Conservation (phyloP, 1,140 invertebrate genomes). For the Tetragnatha versicolor region DNA sequence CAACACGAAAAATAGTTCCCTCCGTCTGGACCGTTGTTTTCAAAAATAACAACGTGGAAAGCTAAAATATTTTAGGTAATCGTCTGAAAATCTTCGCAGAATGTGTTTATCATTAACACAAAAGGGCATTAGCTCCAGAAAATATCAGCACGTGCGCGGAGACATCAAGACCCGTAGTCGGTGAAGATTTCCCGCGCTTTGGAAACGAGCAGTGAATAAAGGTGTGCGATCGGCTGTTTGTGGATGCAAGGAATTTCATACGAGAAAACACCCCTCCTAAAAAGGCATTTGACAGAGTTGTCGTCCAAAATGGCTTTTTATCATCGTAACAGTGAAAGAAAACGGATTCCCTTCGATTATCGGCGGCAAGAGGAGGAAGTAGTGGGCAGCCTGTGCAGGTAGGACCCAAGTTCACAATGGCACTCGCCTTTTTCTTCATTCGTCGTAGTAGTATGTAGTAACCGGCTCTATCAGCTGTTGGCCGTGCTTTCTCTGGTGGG, state of each 20-base stretch:
- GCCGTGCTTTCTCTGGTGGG: constrained; percentile 6
- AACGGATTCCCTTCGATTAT: constrained; percentile 61
- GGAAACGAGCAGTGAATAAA: constrained; percentile 49
- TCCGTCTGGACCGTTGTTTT: not conserved
- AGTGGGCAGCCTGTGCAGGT: constrained; percentile 64
- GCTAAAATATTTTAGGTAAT: not conserved
- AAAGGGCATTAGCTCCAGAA: not conserved
- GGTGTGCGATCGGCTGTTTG: constrained; percentile 27
- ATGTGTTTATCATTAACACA: constrained; percentile 5
- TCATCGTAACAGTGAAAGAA: constrained; percentile 61
- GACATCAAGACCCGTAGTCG: not conserved
- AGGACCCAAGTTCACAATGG: constrained; percentile 45
- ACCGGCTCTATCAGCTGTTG: constrained; percentile 43
- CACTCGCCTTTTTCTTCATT: constrained; percentile 40
- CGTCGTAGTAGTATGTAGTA: constrained; percentile 37
- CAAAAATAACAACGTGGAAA: too few species aligned
- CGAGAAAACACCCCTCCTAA: not conserved
- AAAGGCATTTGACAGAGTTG: not conserved
- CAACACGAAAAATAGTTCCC: constrained; percentile 21
- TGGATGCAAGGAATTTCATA: not conserved
- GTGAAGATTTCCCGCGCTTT: constrained; percentile 55
- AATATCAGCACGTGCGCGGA: constrained; percentile 48
- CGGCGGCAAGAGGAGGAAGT: constrained; percentile 64
- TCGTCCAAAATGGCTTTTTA: constrained; percentile 61
- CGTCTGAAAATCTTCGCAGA: not conserved